These are phyloP conservation scores for Hyperoodon ampullatus DNA, from an alignment of 2,113 vertebrate genomes.

Conservation along the genomic window DNA sequence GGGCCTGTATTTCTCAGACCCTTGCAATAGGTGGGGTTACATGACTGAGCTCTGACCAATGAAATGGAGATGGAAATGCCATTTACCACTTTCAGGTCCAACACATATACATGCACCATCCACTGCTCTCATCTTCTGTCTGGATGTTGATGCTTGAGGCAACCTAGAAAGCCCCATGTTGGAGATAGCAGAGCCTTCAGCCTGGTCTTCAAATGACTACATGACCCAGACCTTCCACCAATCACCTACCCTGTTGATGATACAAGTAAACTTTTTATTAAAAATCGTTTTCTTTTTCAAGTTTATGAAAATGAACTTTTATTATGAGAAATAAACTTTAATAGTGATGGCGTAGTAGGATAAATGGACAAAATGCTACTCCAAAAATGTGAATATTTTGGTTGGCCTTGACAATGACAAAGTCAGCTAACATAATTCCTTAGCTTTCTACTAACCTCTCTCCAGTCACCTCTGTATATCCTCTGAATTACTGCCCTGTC, in stretches of 20 bases:
- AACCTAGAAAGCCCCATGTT: not conserved
- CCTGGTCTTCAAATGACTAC: not conserved
- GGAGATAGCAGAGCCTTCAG: not conserved
- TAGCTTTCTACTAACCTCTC: not conserved
- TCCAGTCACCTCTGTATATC: not conserved
- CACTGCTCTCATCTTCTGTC: not conserved
- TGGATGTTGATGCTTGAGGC: not conserved
- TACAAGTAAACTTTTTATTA: not conserved
- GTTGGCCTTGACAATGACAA: not conserved
- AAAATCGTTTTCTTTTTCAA: not conserved
- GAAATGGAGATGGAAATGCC: not conserved
- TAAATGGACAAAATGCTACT: not conserved
- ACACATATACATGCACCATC: not conserved
- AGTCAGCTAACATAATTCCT: not conserved
- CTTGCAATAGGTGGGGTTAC: not conserved
- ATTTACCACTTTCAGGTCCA: not conserved
- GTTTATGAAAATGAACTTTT: not conserved
- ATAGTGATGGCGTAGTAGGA: not conserved
- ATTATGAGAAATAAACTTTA: not conserved
- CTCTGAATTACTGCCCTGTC: not conserved
- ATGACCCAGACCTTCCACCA: not conserved
- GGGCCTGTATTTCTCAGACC: not conserved
- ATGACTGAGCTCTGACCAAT: not conserved
- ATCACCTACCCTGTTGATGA: not conserved
- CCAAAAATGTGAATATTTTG: not conserved